Evolutionary conservation across 64 coral and sea anemone species (phyloP), one percentile per base, ranked within the genome.

Genomic region (Anthopleura sola): DNA sequence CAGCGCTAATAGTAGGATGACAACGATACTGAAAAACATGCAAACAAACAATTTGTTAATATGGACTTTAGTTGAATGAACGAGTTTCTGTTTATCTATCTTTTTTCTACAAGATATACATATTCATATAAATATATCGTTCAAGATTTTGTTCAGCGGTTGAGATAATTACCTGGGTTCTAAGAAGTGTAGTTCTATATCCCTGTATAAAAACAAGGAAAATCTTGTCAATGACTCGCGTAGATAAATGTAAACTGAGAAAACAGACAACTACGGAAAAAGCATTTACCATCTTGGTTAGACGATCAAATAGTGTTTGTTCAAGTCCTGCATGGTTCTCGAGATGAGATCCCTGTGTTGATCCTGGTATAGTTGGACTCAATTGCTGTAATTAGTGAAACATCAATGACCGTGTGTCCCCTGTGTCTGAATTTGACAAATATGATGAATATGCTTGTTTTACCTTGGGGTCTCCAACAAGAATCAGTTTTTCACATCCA

Each of bases 381-480:
- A 99, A 84, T 99, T 99, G 97, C 97, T 99, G 34, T 1, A 75
- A 47, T 78, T 79, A 20, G 37, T 87, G 38, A 62, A 60, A 62
- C 58, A 62, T 15, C 58, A 62, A 62, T 44, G 19, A 56, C 20
- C n/a, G n/a, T n/a, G n/a, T n/a, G n/a, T n/a, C n/a, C n/a, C n/a
- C n/a, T n/a, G n/a, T n/a, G n/a, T n/a, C n/a, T n/a, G n/a, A n/a
- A n/a, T n/a, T n/a, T 24, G 57, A 60, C 5, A 24, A 24, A 60
- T 60, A 24, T 2, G 24, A 5, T 81, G 50, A 12, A 53, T 53
- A 53, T 53, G 2, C 1, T 53, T 53, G 13, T 53, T 34, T 71
- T 91, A 98, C 96, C 87, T 98, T 98, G 38, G 96, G 96, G 36
- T 98, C 96, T 17, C 96, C 96, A 57, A 98, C 96, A 49, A 98